Conservation (phyloP, 2,113 vertebrate species). For the Melanerpes aurifrons region DNA sequence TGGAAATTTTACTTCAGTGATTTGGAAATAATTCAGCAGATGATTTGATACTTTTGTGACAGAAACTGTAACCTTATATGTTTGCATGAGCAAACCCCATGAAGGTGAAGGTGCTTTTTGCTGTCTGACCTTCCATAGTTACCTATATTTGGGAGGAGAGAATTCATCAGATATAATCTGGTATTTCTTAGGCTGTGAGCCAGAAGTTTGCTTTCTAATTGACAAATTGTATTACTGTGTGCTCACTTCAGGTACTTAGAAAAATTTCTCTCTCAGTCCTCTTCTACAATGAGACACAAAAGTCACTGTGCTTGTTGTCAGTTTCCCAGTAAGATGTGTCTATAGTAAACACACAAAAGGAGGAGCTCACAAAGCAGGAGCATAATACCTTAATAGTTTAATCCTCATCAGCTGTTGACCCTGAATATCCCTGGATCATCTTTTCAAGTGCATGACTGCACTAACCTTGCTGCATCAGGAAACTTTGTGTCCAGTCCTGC, state of each 20-base stretch:
- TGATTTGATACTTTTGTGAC: neutral
- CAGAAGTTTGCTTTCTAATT: neutral
- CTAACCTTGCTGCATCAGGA: conserved; percentile 51
- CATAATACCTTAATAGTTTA: neutral
- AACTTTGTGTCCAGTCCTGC: neutral
- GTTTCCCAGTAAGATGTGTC: neutral
- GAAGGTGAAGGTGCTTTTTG: neutral
- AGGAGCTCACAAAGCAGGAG: neutral
- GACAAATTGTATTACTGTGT: neutral
- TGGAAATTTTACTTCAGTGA: neutral
- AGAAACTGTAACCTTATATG: neutral
- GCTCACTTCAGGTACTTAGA: neutral
- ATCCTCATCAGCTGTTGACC: neutral
- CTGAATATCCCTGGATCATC: neutral
- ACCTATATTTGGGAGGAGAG: neutral
- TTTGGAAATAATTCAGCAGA: neutral
- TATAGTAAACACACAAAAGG: neutral
- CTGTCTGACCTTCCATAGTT: neutral
- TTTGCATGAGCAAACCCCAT: neutral
- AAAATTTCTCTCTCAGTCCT: neutral
- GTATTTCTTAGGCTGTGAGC: neutral
- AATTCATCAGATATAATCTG: neutral
- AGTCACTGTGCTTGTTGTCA: fast-evolving
- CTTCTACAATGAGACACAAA: neutral
- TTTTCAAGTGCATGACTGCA: conserved; percentile 8